Evolutionary conservation across 2,113 vertebrate genomes (phyloP).

Genomic region (Callocephalon fimbriatum): DNA sequence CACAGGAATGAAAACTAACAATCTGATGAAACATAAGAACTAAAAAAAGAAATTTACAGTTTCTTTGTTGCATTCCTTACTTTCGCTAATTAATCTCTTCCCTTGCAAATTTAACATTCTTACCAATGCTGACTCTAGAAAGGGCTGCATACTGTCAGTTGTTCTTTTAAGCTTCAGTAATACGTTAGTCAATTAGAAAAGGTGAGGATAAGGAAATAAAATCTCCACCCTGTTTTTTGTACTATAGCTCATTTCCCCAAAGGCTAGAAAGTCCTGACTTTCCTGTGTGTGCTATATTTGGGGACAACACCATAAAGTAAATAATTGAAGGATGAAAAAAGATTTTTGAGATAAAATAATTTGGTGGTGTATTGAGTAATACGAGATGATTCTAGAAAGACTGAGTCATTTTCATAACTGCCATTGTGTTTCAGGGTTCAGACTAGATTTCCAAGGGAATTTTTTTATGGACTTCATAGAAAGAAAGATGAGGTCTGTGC

Average conservation of each 20-base stretch:
- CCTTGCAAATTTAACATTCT: not conserved
- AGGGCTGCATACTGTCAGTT: not conserved
- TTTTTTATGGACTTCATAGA: not conserved
- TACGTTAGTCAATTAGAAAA: not conserved
- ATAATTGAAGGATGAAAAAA: not conserved
- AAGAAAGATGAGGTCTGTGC: not conserved
- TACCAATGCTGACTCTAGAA: not conserved
- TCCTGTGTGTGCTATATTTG: not conserved
- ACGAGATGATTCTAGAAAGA: not conserved
- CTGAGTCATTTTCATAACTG: not conserved
- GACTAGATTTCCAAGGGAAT: not conserved
- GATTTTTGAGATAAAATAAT: not conserved
- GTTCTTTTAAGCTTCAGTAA: not conserved
- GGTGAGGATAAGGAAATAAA: not conserved
- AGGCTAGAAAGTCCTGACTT: not conserved
- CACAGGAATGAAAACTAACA: not conserved
- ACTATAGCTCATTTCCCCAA: not conserved
- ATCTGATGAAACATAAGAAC: not conserved
- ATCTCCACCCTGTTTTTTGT: not conserved
- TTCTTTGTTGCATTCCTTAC: not conserved
- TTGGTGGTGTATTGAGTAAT: not conserved
- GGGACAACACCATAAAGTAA: not conserved
- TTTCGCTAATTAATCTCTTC: not conserved
- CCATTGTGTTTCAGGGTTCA: not conserved
- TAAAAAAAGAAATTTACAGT: not conserved